A percentile compares a stretch with the other conserved stretches of the same genome.
These are phyloP conservation scores for Diarsia brunnea DNA, from an alignment of 2,888 invertebrate genomes.

Conservation along the genomic window DNA sequence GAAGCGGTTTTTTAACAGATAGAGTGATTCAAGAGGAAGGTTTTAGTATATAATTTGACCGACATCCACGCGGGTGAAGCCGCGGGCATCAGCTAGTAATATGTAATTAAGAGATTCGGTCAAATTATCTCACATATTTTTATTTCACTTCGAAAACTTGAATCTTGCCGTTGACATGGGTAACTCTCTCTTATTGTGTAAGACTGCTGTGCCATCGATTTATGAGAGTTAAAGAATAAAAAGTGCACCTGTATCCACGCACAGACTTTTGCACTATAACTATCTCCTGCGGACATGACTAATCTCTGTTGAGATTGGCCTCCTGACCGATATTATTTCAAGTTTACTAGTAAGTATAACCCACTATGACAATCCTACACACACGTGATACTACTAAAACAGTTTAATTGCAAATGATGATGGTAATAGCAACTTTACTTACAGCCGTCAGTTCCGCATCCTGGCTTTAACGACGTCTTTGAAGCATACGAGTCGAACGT, in stretches of 20 bases:
- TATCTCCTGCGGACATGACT: background rate
- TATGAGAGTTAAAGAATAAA: background rate
- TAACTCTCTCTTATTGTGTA: background rate
- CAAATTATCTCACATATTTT: too few species aligned
- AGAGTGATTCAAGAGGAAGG: too few species aligned
- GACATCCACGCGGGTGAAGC: too few species aligned
- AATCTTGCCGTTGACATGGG: background rate
- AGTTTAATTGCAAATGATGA: background rate
- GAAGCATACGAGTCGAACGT: slow-evolving; percentile 63
- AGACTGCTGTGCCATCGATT: background rate
- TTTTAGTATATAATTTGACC: too few species aligned
- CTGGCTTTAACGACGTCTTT: slow-evolving; percentile 56
- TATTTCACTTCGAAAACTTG: background rate
- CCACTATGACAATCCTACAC: background rate
- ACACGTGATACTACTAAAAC: background rate
- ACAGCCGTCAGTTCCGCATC: slow-evolving; percentile 60
- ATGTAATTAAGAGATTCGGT: too few species aligned
- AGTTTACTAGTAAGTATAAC: background rate
- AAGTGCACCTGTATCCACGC: background rate
- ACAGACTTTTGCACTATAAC: background rate
- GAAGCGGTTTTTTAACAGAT: too few species aligned
- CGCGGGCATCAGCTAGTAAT: too few species aligned
- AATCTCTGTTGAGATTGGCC: background rate
- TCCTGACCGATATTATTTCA: background rate
- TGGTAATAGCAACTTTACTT: background rate